Evolutionary conservation across 1,140 invertebrate species (phyloP), one percentile per base, ranked within the genome.

Genomic region (Leptinotarsa texana): DNA sequence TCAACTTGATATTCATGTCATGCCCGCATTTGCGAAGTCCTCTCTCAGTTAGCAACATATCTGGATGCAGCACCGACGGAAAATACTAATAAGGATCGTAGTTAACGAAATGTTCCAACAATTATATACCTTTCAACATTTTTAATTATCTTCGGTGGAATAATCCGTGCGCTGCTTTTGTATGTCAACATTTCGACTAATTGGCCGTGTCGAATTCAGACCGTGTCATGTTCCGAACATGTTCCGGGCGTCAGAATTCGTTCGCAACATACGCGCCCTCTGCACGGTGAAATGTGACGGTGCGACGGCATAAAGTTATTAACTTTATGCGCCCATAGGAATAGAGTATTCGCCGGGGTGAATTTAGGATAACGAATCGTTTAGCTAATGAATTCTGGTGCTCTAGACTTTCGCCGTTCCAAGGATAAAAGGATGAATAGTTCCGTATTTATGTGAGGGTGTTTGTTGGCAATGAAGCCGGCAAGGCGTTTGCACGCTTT

Each of bases 341-440:
- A 57, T 57, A 57, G 51, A 68, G 66, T 49, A 68, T 68, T 68
- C 42, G 66, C 66, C 66, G 18, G 42, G 66, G 66, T 68, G 66
- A 68, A 68, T 68, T 68, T 68, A 68, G 66, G 33, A 68, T 68
- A 68, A 68, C 66, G 66, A 68, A 68, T 68, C 66, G 66, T 68
- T 66, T 68, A 68, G 66, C 66, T 68, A 68, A 68, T 68, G 66
- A 68, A 68, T 68, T 68, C 66, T 8, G 66, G 51, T 57, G 17
- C 51, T 57, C 51, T 57, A 57, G 51, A 57, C 51, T 57, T 57
- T 57, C 51, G 51, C n/a, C 51, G 4, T 57, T 17, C 15, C 17
- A 57, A 57, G 51, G 51, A 57, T 57, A 18, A 57, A 57, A 57
- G 51, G 51, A 57, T 57, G 51, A 57, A 57, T 57, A 57, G 51